Evolutionary conservation across 2,797 vertebrate species (phyloP).

Genomic region (Fundulus diaphanus): DNA sequence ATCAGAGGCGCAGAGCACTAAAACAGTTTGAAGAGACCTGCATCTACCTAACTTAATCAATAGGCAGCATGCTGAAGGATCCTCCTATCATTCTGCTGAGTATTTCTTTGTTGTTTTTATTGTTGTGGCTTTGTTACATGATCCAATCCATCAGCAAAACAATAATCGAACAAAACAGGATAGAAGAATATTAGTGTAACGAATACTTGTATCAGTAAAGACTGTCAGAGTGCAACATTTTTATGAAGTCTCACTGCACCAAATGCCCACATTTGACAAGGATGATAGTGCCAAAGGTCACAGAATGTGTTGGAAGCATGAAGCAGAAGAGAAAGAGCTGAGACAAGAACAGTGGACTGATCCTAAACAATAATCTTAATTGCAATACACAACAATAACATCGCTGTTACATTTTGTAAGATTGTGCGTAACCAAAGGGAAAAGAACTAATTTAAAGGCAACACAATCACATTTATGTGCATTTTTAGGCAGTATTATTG

Average conservation of each 20-base stretch:
- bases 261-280: background rate
- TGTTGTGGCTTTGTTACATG: background rate
- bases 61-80: background rate
- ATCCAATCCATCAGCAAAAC: background rate
- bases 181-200: no score
- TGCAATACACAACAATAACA: background rate
- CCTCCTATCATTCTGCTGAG: background rate
- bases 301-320: background rate
- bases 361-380: background rate
- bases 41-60: background rate
- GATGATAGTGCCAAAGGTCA: conserved; percentile 2
- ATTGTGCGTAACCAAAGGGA: background rate
- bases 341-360: background rate
- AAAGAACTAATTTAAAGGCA: background rate
- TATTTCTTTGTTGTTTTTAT: background rate
- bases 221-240: background rate
- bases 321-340: background rate
- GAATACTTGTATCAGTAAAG: no score
- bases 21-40: background rate
- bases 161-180: no score
- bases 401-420: background rate
- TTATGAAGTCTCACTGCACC: background rate
- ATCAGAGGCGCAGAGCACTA: background rate
- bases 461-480: background rate
- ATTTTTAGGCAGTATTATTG: background rate